Evolutionary conservation across 1,140 invertebrate species (phyloP), one percentile per base, ranked within the genome.

Genomic region (Apis dorsata): DNA sequence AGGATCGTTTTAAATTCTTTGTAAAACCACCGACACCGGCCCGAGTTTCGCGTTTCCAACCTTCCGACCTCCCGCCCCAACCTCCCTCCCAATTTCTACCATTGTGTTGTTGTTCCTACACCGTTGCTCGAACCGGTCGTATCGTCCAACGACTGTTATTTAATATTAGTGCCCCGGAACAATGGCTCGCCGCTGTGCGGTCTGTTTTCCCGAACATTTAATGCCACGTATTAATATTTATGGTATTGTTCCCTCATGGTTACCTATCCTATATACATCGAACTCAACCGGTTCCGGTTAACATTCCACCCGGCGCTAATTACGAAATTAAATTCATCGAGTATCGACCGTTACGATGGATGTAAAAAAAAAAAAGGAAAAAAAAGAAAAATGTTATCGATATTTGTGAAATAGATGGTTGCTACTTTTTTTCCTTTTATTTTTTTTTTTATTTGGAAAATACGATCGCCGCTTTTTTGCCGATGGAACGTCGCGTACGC

Each of bases 1-100:
- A 62, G 57, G 24, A 21, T 10, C 62, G 74, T 70, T 82, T 82
- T 76, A 69, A 82, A 76, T 82, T 82, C 73, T 59, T 82, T 82
- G 53, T 60, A 62, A 63, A 62, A 77, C 28, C 57, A 57, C 21
- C 60, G 11, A 62, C 53, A 24, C 28, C 3, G 34, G 19, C 21
- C 57, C 57, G 8, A 57, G 55, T 57, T 49, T 44, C 21, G 28
- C 70, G 51, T 55, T 65, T 24, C 60, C 34, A 44, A 44, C 34
- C 34, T 44, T 44, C 34, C 34, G 5, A 5, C 34, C 5, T 4
- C 34, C 34, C 28, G 1, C 28, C 28, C 34, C 34, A 24, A 24
- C 69, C 59, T 21, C 34, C 4, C 60, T 17, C 28, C 44, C 28
- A 60, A 75, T 76, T 76, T 59, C 63, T 28, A 24, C 3, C 28